Percentiles rank a stretch among this genome's conserved stretches.
phyloP scores from a whole-genome alignment of 1,140 invertebrate species.

The Meloidogyne floridensis region DNA sequence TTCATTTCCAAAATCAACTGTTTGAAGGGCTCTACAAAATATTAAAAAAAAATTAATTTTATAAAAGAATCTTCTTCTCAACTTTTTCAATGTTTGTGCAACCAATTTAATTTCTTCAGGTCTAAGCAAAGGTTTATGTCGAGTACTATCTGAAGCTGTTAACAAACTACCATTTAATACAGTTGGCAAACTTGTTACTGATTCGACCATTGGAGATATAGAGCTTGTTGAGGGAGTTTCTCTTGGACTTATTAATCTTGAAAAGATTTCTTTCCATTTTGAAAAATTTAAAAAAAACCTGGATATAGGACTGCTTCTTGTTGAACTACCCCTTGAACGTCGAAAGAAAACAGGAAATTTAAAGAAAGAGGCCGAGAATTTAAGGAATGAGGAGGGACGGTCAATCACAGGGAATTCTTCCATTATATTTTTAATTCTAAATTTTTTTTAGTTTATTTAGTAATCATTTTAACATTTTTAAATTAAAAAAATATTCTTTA shows the following conservation, averaged over 20 bases:
- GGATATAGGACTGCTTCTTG: slow-evolving; percentile 5
- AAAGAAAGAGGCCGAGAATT: slow-evolving; percentile 13
- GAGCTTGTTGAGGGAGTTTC: not conserved
- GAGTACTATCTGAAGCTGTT: not conserved
- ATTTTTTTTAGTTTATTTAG: too few species aligned
- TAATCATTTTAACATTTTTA: too few species aligned
- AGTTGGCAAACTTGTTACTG: not conserved
- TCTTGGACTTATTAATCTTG: slow-evolving; percentile 4
- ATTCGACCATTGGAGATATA: slow-evolving; percentile 8
- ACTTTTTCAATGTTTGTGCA: slow-evolving; percentile 12
- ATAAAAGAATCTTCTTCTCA: too few species aligned
- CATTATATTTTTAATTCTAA: not conserved
- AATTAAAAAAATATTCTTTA: too few species aligned
- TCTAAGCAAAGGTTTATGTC: slow-evolving; percentile 3
- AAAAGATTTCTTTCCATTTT: too few species aligned
- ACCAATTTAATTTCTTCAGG: slow-evolving; percentile 10
- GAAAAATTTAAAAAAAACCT: not conserved
- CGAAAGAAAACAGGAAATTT: not conserved
- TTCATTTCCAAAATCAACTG: slow-evolving; percentile 29
- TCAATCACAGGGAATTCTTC: slow-evolving; percentile 11
- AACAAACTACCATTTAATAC: not conserved
- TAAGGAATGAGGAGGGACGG: slow-evolving; percentile 13
- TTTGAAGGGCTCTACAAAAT: slow-evolving; percentile 12
- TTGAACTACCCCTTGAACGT: not conserved
- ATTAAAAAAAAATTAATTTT: not conserved